Evolutionary conservation across 2,113 vertebrate species (phyloP).

Genomic region (Pogonocichla stellata): DNA sequence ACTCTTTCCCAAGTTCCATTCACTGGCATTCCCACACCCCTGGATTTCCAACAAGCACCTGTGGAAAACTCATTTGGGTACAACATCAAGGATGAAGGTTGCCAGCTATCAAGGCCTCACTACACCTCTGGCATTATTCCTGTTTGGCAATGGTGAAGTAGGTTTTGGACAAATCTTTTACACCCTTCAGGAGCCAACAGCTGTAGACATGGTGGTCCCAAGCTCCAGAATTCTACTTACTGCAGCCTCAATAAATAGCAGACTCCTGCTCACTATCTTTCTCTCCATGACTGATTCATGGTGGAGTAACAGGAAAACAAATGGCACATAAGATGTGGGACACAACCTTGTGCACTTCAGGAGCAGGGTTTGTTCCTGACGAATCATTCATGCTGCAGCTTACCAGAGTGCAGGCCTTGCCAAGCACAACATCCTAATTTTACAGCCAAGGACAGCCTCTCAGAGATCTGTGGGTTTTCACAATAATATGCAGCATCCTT

Average conservation of each 20-base stretch:
- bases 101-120: background rate
- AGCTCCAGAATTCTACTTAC: background rate
- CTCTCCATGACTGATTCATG: background rate
- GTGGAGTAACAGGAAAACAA: background rate
- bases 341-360: background rate
- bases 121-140: background rate
- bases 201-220: background rate
- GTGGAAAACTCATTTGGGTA: background rate
- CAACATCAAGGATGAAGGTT: accelerated
- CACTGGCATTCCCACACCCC: background rate
- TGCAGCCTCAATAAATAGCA: background rate
- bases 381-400: accelerated
- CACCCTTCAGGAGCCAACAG: background rate
- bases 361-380: background rate
- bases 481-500: background rate
- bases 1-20: background rate
- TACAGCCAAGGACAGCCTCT: background rate
- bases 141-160: background rate
- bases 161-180: background rate
- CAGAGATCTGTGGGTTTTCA: background rate
- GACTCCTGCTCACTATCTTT: background rate
- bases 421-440: background rate
- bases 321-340: accelerated
- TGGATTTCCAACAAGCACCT: background rate
- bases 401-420: background rate